Evolutionary conservation across 2,888 invertebrate genomes (phyloP), one percentile per base, ranked within the genome.

Genomic region (Ethmia dodecea): DNA sequence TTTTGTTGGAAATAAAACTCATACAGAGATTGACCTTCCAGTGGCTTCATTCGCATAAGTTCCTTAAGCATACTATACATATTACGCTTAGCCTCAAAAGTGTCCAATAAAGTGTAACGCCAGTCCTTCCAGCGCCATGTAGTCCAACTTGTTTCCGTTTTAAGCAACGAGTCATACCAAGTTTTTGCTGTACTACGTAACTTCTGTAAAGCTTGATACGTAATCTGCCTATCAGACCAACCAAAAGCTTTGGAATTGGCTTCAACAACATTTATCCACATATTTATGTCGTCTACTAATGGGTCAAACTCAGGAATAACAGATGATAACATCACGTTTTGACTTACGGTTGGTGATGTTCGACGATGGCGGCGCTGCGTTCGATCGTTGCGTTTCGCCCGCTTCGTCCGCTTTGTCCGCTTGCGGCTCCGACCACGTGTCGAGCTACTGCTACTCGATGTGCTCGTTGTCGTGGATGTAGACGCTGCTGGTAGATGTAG

Each of bases 71-170:
- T 13, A n/a, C 6, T 12, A 30, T 31, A 43, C 45, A 47, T 47
- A 30, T 53, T 50, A 0, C 47, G 36, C 20, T 43, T 45, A 10
- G 32, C 28, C 38, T 48, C 40, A 31, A 49, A 52, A 5, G 52
- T 52, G 31, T 49, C 41, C 3, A 30, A 39, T 13, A 53, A 38
- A n/a, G 20, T 41, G 29, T 42, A 34, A 2, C 55, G 49, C 55
- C 55, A 55, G 5, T n/a, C n/a, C n/a, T n/a, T n/a, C n/a, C n/a
- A n/a, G n/a, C 51, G 30, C 53, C 53, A 53, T 5, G 35, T 31
- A 14, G 52, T 51, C 52, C 53, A 53, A 5, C n/a, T 22, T 2
- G 52, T 55, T 33, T 48, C 37, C 24, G 40, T 49, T 41, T 47
- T 45, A 33, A 45, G 45, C 0, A 50, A 29, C 1, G 47, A 49